A percentile compares a stretch with the other conserved stretches of the same genome.
These are phyloP conservation scores for Prolemur simus DNA, from an alignment of 2,113 vertebrate genomes.

Conservation along the genomic window DNA sequence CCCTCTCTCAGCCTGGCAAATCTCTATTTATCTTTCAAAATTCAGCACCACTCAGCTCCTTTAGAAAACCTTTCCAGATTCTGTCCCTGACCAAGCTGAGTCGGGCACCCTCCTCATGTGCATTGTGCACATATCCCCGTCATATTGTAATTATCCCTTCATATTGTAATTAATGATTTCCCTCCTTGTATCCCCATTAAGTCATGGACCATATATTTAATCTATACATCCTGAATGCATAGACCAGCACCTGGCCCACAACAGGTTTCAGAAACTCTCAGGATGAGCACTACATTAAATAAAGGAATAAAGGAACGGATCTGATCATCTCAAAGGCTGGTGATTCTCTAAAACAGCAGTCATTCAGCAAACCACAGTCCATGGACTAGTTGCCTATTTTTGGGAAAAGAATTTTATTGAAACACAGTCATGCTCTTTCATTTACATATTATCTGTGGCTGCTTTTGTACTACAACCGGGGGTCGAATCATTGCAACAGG, in stretches of 20 bases:
- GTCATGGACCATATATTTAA: background rate
- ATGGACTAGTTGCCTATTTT: background rate
- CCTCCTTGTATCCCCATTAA: background rate
- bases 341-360: background rate
- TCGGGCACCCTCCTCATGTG: accelerated
- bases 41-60: background rate
- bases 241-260: background rate
- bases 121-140: background rate
- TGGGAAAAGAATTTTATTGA: background rate
- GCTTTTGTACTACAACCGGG: background rate
- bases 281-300: background rate
- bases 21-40: background rate
- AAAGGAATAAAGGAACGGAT: background rate
- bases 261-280: background rate
- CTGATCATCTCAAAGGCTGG: background rate
- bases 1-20: background rate
- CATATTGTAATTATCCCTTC: background rate
- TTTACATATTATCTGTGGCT: background rate
- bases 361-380: background rate
- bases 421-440: background rate
- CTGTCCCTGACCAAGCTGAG: background rate
- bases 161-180: background rate
- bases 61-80: background rate
- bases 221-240: background rate
- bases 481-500: background rate